Percentiles rank a stretch among this genome's conserved stretches.
These are phyloP conservation scores for Pentamera pediparva DNA, from an alignment of 53 echinoderm and acorn worm genomes.

Conservation along the genomic window DNA sequence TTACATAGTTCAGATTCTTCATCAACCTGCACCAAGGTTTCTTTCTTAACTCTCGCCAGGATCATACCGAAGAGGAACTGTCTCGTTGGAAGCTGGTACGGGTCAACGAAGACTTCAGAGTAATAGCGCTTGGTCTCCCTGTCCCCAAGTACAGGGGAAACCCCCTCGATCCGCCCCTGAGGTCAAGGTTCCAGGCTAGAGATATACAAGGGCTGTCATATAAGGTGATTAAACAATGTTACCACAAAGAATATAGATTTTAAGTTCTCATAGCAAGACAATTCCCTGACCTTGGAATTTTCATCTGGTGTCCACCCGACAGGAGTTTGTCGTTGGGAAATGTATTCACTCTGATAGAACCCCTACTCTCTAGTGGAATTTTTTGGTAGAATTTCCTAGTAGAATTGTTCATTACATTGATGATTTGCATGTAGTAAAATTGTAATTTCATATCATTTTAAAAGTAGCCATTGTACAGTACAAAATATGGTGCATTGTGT, in stretches of 20 bases:
- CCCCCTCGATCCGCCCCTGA: slow-evolving; percentile 88
- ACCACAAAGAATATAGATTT: too few species aligned
- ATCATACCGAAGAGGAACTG: slow-evolving; percentile 84
- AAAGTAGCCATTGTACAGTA: too few species aligned
- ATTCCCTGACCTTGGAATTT: not conserved
- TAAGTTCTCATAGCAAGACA: too few species aligned
- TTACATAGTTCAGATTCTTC: too few species aligned
- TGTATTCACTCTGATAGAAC: not conserved
- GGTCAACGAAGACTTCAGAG: slow-evolving; percentile 94
- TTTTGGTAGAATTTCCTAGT: too few species aligned
- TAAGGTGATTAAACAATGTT: slow-evolving; percentile 51
- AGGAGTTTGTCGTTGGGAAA: not conserved
- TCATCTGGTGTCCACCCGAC: not conserved
- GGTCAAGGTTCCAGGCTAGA: slow-evolving; percentile 94
- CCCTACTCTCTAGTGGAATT: too few species aligned
- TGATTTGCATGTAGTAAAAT: too few species aligned
- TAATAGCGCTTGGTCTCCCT: slow-evolving; percentile 90
- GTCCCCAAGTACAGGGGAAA: slow-evolving; percentile 95
- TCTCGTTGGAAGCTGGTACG: slow-evolving; percentile 79
- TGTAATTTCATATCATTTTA: too few species aligned
- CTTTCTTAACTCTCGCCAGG: slow-evolving; percentile 40
- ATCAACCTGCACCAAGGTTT: too few species aligned
- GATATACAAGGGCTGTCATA: slow-evolving; percentile 86
- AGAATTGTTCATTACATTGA: too few species aligned
- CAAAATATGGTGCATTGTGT: too few species aligned